These are phyloP conservation scores for Aphelinus certus DNA, from an alignment of 1,140 invertebrate genomes.

Conservation along the genomic window DNA sequence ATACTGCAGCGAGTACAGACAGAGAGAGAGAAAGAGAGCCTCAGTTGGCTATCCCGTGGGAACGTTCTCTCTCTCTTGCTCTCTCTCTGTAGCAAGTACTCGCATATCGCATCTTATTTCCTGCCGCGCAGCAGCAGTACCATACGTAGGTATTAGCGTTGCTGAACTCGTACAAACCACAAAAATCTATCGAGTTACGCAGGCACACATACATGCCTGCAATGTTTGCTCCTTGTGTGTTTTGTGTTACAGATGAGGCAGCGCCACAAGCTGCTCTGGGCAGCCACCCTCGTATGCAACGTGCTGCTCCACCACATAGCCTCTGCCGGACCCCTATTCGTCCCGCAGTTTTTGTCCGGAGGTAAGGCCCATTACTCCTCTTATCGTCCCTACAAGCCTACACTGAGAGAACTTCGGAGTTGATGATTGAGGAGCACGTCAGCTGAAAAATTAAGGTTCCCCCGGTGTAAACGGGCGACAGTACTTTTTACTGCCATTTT, in stretches of 20 bases:
- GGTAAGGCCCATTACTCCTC: slow-evolving; percentile 49
- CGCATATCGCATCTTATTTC: not conserved
- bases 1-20: not conserved
- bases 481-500: too few relatives aligned
- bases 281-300: slow-evolving; percentile 50
- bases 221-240: too few relatives aligned
- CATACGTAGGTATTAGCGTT: too few relatives aligned
- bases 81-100: not conserved
- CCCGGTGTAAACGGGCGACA: too few relatives aligned
- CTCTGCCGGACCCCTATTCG: slow-evolving; percentile 56
- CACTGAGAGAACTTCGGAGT: too few relatives aligned
- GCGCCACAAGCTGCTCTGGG: slow-evolving; percentile 46
- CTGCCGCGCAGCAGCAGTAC: too few relatives aligned
- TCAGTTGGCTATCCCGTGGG: slow-evolving; percentile 40
- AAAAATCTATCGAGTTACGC: too few relatives aligned
- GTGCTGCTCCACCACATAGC: slow-evolving; percentile 47
- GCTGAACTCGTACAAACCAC: too few relatives aligned
- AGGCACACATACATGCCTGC: too few relatives aligned
- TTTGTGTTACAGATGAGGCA: slow-evolving; percentile 54
- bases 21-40: not conserved
- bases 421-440: too few relatives aligned
- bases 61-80: slow-evolving; percentile 45
- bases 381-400: not conserved
- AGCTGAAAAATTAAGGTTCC: too few relatives aligned
- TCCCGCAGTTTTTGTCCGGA: slow-evolving; percentile 57